These are phyloP conservation scores for Eustalomyia histrio DNA, from an alignment of 2,888 invertebrate species.

Conservation along the genomic window DNA sequence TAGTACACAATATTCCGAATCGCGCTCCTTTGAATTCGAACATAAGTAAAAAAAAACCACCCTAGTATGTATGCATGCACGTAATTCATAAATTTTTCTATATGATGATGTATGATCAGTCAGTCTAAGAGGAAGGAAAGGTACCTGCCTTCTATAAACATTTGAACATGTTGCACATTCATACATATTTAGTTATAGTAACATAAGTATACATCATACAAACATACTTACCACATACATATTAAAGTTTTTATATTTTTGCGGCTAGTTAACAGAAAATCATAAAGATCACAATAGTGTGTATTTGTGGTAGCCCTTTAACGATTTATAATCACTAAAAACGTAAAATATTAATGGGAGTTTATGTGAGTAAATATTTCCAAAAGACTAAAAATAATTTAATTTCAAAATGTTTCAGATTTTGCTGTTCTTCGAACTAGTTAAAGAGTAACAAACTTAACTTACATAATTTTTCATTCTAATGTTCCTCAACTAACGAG, in stretches of 20 bases:
- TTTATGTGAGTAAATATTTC: neutral
- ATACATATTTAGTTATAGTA: neutral
- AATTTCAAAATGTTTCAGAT: no score
- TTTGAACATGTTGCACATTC: conserved; percentile 17
- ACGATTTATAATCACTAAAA: conserved; percentile 55
- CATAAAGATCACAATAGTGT: conserved; percentile 31
- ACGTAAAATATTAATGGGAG: conserved; percentile 45
- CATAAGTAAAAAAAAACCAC: no score
- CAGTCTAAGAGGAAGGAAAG: conserved; percentile 23
- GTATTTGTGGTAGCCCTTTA: conserved; percentile 54
- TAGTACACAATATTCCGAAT: no score
- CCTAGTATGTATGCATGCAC: conserved; percentile 14
- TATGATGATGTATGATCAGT: conserved; percentile 42
- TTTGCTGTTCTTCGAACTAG: no score
- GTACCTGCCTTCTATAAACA: conserved; percentile 17
- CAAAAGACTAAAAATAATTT: neutral
- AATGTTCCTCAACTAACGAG: no score
- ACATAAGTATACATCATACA: conserved; percentile 14
- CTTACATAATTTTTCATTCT: no score
- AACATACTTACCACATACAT: neutral
- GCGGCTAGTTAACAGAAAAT: conserved; percentile 60
- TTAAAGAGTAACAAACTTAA: no score
- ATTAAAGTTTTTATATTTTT: conserved; percentile 33
- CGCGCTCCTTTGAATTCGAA: no score
- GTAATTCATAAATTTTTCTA: conserved; percentile 50